These are phyloP conservation scores for Paramormyrops hopkinsi DNA, from an alignment of 2,797 vertebrate species.

Conservation along the genomic window DNA sequence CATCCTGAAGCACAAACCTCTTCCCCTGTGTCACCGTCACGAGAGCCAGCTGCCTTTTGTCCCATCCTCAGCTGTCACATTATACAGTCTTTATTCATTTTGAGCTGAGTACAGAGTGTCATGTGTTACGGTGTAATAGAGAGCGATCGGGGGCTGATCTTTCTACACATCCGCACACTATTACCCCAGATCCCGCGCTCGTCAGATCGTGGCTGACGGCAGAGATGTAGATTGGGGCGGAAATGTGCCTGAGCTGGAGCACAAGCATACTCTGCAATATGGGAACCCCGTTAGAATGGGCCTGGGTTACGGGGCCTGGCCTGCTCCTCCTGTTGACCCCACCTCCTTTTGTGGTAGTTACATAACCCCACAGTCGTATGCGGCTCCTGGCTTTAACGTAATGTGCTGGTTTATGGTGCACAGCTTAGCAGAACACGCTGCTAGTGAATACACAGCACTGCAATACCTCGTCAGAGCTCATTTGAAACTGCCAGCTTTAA, in stretches of 20 bases:
- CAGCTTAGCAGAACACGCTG: not conserved
- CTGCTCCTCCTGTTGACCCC: not conserved
- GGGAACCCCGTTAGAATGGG: not conserved
- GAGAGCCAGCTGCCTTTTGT: not conserved
- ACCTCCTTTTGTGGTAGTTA: not conserved
- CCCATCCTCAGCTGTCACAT: constrained; percentile 6
- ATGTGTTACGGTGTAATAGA: not conserved
- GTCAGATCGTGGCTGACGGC: not conserved
- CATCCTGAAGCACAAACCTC: not conserved
- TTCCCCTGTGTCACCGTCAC: not conserved
- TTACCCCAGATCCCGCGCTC: not conserved
- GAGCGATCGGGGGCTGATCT: not conserved
- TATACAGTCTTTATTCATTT: not conserved
- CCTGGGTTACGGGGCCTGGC: not conserved
- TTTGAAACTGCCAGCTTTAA: not conserved
- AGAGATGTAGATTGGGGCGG: not conserved
- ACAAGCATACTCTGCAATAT: not conserved
- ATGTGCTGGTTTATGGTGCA: not conserved
- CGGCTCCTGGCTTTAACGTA: not conserved
- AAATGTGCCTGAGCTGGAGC: not conserved
- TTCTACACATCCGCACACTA: not conserved
- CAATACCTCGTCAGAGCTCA: not conserved
- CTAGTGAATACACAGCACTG: not conserved
- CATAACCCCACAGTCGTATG: not conserved
- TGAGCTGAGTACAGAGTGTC: not conserved